Evolutionary conservation across 2,113 vertebrate genomes (phyloP), one percentile per base, ranked within the genome.

Genomic region (Dromas ardeola): DNA sequence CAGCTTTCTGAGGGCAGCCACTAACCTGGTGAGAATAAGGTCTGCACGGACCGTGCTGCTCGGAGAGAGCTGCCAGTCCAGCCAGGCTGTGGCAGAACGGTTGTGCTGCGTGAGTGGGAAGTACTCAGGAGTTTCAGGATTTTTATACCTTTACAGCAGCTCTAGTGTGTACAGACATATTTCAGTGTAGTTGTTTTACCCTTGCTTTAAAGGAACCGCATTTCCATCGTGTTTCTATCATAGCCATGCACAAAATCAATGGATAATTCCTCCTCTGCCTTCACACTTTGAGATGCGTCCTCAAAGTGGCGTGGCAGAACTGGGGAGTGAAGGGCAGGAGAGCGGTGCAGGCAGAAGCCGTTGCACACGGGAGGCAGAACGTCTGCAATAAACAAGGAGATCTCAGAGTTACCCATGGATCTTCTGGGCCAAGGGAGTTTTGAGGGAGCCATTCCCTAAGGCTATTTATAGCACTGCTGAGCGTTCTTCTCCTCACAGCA

Each of bases 171-270:
- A 29, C 1, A 21, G n/a, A 34, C 7, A 11, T 32, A 23, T 26
- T 89, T 67, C 32, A 62, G 42, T 6, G 40, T 3, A 23, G 30
- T 5, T 32, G 19, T 4, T 49, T 49, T 63, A 42, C 42, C 63
- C 43, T 70, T 56, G 26, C 59, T 79, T 53, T 59, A 62, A 50
- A 74, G 30, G 26, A 61, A 72, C 13, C 1, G 1, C 43, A 36
- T 29, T 38, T 42, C 27, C 38, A 15, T 42, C 56, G 8, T 6
- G 29, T 18, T 81, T 47, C 65, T 58, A 36, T 52, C 43, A 45
- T 0, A 50, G 49, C 36, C 23, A 18, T 10, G 19, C 32, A n/a
- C 50, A n/a, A 67, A 27, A 10, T 0, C n/a, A 25, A 22, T 2
- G 23, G 22, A 2, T 36, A 30, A 56, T 19, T 72, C 40, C 72